Evolutionary conservation across 2,888 invertebrate genomes (phyloP).

Genomic region (Rhingia rostrata): DNA sequence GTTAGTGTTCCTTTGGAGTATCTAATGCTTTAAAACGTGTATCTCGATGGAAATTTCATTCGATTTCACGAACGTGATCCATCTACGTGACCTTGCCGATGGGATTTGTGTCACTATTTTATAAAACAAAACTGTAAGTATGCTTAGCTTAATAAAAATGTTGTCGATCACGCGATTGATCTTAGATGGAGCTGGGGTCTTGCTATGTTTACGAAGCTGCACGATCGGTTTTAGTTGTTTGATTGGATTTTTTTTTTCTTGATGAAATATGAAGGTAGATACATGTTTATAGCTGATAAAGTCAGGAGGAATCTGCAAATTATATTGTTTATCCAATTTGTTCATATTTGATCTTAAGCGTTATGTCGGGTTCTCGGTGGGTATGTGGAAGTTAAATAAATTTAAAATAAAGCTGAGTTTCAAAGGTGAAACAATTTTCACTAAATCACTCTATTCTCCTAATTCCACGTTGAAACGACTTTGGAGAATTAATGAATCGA

Average conservation of each 20-base stretch:
- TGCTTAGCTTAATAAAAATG: not conserved
- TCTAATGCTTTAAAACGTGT: not conserved
- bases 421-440: too few species aligned
- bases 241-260: too few species aligned
- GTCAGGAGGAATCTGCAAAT: too few species aligned
- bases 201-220: not conserved
- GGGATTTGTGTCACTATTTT: constrained; percentile 34
- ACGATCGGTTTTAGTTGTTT: too few species aligned
- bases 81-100: constrained; percentile 31
- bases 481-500: not conserved
- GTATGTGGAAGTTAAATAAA: too few species aligned
- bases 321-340: too few species aligned
- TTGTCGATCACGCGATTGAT: constrained; percentile 25
- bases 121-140: constrained; percentile 26
- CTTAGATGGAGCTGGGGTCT: not conserved
- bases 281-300: too few species aligned
- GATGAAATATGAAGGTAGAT: too few species aligned
- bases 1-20: not conserved
- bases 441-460: too few species aligned
- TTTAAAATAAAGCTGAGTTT: too few species aligned
- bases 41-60: not conserved
- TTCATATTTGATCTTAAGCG: too few species aligned
- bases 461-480: not conserved
- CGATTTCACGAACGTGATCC: constrained; percentile 15
- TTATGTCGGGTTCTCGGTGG: too few species aligned